Conservation (phyloP, 2,113 vertebrate species). For the Theristicus caerulescens region DNA sequence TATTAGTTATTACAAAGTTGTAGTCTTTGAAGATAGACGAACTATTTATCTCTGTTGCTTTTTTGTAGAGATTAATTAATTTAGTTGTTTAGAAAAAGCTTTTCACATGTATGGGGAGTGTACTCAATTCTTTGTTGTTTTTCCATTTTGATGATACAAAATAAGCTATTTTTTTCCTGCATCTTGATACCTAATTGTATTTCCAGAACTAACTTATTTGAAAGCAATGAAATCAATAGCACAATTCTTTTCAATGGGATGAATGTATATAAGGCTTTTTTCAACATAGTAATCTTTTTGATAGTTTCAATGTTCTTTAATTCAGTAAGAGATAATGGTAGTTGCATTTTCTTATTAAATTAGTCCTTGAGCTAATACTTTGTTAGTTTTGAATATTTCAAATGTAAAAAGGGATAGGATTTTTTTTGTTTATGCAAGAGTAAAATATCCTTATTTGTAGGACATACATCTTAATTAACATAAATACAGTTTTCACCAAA, state of each 20-base stretch:
- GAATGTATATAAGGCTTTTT: constrained; percentile 14
- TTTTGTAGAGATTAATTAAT: constrained; percentile 44
- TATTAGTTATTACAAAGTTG: constrained; percentile 14
- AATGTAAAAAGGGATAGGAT: not conserved
- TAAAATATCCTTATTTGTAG: not conserved
- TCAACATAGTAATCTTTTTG: constrained; percentile 16
- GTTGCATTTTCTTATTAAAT: constrained; percentile 42
- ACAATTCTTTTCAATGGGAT: not conserved
- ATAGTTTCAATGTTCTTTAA: constrained; percentile 41
- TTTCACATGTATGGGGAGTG: not conserved
- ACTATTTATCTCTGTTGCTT: constrained; percentile 52
- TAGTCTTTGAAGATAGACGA: constrained; percentile 50
- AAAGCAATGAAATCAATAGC: constrained; percentile 46
- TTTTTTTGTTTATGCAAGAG: not conserved
- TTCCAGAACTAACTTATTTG: not conserved
- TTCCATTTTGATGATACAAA: constrained; percentile 14
- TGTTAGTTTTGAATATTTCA: not conserved
- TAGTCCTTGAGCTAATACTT: constrained; percentile 17
- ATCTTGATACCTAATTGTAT: not conserved
- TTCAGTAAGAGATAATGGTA: constrained; percentile 19
- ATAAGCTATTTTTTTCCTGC: not conserved
- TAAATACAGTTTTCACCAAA: not conserved
- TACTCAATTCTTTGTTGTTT: constrained; percentile 18
- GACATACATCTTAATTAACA: not conserved
- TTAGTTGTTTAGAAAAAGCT: constrained; percentile 29